These are phyloP conservation scores for Fratercula arctica DNA, from an alignment of 2,797 vertebrate species.

Conservation along the genomic window DNA sequence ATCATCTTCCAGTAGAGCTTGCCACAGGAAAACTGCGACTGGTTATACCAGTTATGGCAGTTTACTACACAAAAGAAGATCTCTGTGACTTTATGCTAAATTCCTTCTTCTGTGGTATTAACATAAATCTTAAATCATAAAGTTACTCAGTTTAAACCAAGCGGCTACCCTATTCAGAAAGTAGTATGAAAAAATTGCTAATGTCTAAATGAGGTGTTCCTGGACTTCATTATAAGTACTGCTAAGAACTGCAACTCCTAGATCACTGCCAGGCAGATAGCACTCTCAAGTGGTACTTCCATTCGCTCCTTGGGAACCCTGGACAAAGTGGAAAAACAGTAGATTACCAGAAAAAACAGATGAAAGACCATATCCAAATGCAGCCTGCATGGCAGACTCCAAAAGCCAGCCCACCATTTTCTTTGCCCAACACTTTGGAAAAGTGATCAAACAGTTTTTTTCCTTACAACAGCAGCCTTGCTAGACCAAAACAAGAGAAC, in stretches of 20 bases:
- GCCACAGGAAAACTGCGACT: neutral
- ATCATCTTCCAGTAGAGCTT: neutral
- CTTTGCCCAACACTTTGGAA: neutral
- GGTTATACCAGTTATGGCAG: conserved; percentile 41
- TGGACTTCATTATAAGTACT: neutral
- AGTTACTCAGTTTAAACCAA: neutral
- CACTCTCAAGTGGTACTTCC: neutral
- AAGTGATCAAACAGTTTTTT: neutral
- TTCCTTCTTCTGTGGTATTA: neutral
- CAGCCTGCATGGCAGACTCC: neutral
- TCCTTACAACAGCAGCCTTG: neutral
- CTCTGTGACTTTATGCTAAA: neutral
- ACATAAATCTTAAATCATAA: neutral
- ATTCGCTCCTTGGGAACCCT: rapidly evolving
- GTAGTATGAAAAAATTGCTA: neutral
- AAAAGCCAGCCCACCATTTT: neutral
- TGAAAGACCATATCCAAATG: neutral
- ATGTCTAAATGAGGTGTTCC: neutral
- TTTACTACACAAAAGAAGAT: neutral
- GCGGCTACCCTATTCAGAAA: neutral
- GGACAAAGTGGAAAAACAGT: neutral
- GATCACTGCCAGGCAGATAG: neutral
- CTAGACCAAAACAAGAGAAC: neutral
- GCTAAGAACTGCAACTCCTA: neutral
- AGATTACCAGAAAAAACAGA: neutral